These are phyloP conservation scores for Polydrusus cervinus DNA, from an alignment of 2,888 invertebrate genomes.

Conservation along the genomic window DNA sequence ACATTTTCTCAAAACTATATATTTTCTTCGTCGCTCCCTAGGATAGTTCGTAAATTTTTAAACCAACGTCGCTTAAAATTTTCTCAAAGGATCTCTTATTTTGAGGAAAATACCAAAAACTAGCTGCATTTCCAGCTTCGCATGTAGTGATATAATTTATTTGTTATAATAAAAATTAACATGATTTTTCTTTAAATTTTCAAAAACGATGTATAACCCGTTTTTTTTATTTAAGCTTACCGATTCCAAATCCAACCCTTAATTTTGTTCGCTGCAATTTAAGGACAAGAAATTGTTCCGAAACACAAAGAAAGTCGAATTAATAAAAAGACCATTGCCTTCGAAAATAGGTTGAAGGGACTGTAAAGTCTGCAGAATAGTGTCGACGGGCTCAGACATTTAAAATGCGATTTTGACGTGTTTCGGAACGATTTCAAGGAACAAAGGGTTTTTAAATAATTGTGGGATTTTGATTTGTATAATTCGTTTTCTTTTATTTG, in stretches of 20 bases:
- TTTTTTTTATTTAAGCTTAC: too few species aligned
- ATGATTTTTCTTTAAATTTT: too few species aligned
- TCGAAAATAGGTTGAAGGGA: constrained; percentile 27
- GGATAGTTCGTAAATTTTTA: too few species aligned
- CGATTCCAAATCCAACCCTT: not conserved
- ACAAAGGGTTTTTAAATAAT: constrained; percentile 3
- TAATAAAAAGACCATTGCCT: constrained; percentile 37
- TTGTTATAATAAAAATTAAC: too few species aligned
- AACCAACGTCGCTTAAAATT: too few species aligned
- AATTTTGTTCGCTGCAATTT: constrained; percentile 23
- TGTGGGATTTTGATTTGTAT: not conserved
- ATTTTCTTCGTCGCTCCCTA: too few species aligned
- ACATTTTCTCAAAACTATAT: too few species aligned
- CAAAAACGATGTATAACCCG: too few species aligned
- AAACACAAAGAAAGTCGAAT: constrained; percentile 28
- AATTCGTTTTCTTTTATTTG: not conserved
- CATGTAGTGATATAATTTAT: too few species aligned
- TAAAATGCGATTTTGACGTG: constrained; percentile 11
- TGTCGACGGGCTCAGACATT: constrained; percentile 8
- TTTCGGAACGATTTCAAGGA: not conserved
- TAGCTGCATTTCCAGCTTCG: too few species aligned
- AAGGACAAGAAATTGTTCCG: constrained; percentile 11
- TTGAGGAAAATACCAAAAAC: too few species aligned
- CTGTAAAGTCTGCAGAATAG: constrained; percentile 11
- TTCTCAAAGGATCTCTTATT: too few species aligned